Conservation (phyloP, 2,797 vertebrate genomes). For the Danio kyathit region DNA sequence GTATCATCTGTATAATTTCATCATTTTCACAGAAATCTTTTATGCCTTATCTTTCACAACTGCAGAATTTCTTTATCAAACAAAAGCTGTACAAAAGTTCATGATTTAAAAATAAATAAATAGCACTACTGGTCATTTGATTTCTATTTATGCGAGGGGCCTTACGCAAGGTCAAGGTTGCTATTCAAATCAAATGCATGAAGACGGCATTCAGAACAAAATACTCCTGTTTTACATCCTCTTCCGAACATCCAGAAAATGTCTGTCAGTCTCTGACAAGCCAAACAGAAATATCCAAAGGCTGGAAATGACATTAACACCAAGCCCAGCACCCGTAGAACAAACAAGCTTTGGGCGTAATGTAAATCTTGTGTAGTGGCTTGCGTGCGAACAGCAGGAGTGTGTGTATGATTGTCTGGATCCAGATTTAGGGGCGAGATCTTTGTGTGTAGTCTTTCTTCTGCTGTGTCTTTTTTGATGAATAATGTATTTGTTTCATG, state of each 20-base stretch:
- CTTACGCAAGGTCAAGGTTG: neutral
- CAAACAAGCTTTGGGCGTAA: constrained; percentile 28
- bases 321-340: neutral
- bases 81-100: neutral
- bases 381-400: constrained; percentile 44
- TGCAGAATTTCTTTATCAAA: neutral
- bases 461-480: constrained; percentile 56
- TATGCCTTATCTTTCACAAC: too few species aligned
- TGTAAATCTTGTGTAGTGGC: constrained; percentile 37
- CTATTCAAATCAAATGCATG: constrained; percentile 18
- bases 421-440: constrained; percentile 39
- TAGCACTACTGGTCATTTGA: neutral
- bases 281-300: constrained; percentile 27
- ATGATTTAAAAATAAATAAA: neutral
- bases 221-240: neutral
- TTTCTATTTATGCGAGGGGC: neutral
- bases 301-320: constrained; percentile 43
- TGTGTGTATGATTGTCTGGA: constrained; percentile 38
- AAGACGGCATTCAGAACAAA: neutral
- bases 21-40: too few species aligned
- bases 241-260: neutral
- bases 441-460: constrained; percentile 48
- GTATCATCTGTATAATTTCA: too few species aligned
- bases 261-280: constrained; percentile 18
- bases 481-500: constrained; percentile 65